phyloP scores from a whole-genome alignment of 1,140 invertebrate genomes.

The Drosophila novamexicana region DNA sequence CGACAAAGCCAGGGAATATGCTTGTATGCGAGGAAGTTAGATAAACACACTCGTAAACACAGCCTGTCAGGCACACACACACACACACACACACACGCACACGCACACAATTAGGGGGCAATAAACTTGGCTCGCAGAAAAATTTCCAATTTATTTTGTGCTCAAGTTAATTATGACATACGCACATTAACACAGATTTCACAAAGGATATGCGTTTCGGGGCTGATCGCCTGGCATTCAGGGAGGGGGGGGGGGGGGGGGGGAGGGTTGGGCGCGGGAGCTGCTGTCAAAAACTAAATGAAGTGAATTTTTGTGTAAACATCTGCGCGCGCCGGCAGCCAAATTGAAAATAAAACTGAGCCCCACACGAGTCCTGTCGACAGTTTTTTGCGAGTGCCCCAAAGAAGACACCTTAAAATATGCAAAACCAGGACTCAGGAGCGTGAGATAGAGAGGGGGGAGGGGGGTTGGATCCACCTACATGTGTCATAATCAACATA shows the following conservation, averaged over 20 bases:
- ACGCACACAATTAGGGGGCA: conserved; percentile 26
- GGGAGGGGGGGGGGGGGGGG: neutral
- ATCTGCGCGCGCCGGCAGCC: conserved; percentile 56
- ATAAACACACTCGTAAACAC: conserved; percentile 34
- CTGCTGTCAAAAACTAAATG: conserved; percentile 67
- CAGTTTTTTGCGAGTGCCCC: conserved; percentile 10
- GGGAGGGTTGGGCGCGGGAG: neutral
- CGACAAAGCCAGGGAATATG: conserved; percentile 12
- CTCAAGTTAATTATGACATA: conserved; percentile 69
- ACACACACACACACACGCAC: conserved; percentile 9
- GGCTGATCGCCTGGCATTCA: neutral
- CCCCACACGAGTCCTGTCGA: neutral
- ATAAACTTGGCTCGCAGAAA: conserved; percentile 17
- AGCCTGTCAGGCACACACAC: conserved; percentile 11
- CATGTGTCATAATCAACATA: conserved; percentile 78
- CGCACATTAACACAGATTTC: conserved; percentile 61
- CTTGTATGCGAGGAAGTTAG: conserved; percentile 24
- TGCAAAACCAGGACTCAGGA: neutral
- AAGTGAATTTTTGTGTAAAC: conserved; percentile 78
- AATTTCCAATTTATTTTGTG: conserved; percentile 50
- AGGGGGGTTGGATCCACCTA: conserved; percentile 11
- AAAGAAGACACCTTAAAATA: conserved; percentile 26
- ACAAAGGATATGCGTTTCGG: conserved; percentile 26
- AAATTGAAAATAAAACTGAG: conserved; percentile 67
- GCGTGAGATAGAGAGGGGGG: neutral